Evolutionary conservation across 2,888 invertebrate species (phyloP).

Genomic region (Oscheius sp.): DNA sequence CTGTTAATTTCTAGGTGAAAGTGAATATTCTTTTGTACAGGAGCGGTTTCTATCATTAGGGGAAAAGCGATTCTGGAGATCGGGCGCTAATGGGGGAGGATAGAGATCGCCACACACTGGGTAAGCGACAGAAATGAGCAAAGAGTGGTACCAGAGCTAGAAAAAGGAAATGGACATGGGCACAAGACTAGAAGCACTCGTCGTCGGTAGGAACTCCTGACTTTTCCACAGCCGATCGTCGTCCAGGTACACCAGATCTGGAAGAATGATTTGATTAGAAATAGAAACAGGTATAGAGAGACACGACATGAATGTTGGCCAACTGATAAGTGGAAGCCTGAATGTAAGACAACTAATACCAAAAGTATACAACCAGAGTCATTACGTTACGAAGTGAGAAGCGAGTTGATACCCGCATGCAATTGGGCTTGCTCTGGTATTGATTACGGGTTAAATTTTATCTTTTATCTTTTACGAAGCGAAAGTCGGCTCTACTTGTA

Average conservation of each 20-base stretch:
- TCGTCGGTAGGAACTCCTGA: conserved; percentile 27
- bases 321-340: neutral
- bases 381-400: no score
- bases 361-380: no score
- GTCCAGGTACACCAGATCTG: conserved; percentile 11
- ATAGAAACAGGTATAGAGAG: neutral
- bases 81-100: neutral
- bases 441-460: no score
- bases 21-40: neutral
- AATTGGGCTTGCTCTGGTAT: no score
- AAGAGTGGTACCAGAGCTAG: neutral
- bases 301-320: neutral
- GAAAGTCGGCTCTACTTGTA: no score
- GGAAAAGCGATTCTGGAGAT: neutral
- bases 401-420: no score
- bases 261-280: neutral
- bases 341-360: no score
- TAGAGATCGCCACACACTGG: neutral
- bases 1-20: no score
- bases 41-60: neutral
- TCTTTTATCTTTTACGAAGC: no score
- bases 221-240: conserved; percentile 23
- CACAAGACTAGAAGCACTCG: conserved; percentile 13
- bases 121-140: neutral
- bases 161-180: conserved; percentile 4